A percentile compares a stretch with the other conserved stretches of the same genome.
These are phyloP conservation scores for Sarcophaga carnaria DNA, from an alignment of 2,888 invertebrate species.

Conservation along the genomic window DNA sequence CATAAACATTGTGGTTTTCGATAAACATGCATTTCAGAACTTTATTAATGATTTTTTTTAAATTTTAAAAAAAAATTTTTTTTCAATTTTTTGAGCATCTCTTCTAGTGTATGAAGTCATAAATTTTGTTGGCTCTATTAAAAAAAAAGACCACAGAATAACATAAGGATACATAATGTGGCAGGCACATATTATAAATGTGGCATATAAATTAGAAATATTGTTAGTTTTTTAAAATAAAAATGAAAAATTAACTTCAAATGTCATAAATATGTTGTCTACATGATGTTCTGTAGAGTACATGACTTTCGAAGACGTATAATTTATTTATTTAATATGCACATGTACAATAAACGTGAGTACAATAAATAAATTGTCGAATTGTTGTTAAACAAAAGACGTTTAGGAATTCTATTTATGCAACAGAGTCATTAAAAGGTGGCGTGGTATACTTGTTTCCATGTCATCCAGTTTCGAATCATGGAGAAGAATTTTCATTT, in stretches of 20 bases:
- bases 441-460: too few relatives aligned
- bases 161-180: conserved; percentile 20
- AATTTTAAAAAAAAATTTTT: not conserved
- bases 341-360: too few relatives aligned
- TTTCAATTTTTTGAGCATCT: not conserved
- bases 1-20: conserved; percentile 55
- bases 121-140: conserved; percentile 8
- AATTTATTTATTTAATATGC: too few relatives aligned
- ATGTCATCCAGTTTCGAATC: too few relatives aligned
- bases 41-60: conserved; percentile 42
- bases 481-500: too few relatives aligned
- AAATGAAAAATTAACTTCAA: not conserved
- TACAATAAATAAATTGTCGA: too few relatives aligned
- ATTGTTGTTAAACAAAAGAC: too few relatives aligned
- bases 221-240: not conserved
- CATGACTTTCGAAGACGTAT: too few relatives aligned
- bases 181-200: conserved; percentile 45
- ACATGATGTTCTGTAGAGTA: not conserved
- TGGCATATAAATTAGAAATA: conserved; percentile 6
- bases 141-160: conserved; percentile 17
- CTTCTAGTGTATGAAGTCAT: not conserved
- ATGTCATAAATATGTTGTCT: not conserved
- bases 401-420: too few relatives aligned
- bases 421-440: too few relatives aligned
- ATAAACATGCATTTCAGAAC: conserved; percentile 44